Conservation (phyloP, 2,888 invertebrate species). For the Drosophila flavopinicola region DNA sequence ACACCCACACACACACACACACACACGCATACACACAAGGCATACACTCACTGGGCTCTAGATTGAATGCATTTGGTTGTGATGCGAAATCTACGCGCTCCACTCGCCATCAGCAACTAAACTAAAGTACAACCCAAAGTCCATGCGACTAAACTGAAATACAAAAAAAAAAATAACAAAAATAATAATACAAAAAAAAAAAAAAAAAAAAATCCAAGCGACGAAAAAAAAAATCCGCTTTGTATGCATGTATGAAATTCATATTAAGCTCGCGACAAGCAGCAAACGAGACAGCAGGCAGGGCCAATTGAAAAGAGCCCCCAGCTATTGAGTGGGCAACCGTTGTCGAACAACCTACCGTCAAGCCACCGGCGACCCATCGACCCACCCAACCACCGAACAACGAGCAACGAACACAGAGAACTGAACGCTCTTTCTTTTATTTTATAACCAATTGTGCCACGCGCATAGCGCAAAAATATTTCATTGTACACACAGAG, state of each 20-base stretch:
- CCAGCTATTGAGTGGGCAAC: slow-evolving; percentile 69
- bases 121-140: slow-evolving; percentile 72
- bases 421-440: slow-evolving; percentile 48
- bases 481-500: slow-evolving; percentile 51
- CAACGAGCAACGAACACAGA: slow-evolving; percentile 20
- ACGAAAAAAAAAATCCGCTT: slow-evolving; percentile 62
- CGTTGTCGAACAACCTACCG: slow-evolving; percentile 45
- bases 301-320: slow-evolving; percentile 74
- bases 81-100: slow-evolving; percentile 70
- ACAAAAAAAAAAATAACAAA: slow-evolving; percentile 37
- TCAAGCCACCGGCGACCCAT: slow-evolving; percentile 53
- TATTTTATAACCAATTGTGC: slow-evolving; percentile 59
- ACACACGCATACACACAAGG: too few species aligned
- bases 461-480: slow-evolving; percentile 61
- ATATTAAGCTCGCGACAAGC: slow-evolving; percentile 68
- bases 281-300: slow-evolving; percentile 51
- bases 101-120: slow-evolving; percentile 74
- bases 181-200: slow-evolving; percentile 28
- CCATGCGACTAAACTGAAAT: slow-evolving; percentile 68
- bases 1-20: slow-evolving; percentile 4
- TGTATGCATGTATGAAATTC: slow-evolving; percentile 75
- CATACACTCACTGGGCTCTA: slow-evolving; percentile 14
- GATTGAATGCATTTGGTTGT: slow-evolving; percentile 14
- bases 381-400: slow-evolving; percentile 52
- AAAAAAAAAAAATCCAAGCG: slow-evolving; percentile 26